Percentiles rank a stretch among this genome's conserved stretches.
Evolutionary conservation across 2,888 invertebrate genomes (phyloP).

Genomic region (Agrochola macilenta): DNA sequence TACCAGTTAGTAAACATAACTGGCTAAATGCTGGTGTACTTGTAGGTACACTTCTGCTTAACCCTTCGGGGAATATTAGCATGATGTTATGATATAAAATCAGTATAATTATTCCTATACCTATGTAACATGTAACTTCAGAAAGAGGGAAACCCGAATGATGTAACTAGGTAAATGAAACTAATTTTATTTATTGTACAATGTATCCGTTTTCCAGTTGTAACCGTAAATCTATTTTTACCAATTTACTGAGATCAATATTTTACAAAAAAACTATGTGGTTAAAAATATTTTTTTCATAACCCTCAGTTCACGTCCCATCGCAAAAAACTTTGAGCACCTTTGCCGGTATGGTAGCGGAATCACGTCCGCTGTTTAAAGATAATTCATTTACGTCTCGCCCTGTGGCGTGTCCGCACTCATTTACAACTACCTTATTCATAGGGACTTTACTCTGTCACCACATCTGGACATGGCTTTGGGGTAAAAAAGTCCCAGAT

Average conservation of each 20-base stretch:
- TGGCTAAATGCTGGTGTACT: background rate
- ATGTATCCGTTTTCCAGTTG: background rate
- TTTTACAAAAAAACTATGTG: no score
- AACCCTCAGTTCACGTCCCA: background rate
- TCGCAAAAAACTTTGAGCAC: conserved; percentile 71
- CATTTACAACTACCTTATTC: conserved; percentile 53
- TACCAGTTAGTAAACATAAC: background rate
- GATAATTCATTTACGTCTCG: conserved; percentile 84
- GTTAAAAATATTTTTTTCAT: background rate
- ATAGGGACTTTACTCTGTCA: conserved; percentile 47
- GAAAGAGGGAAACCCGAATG: background rate
- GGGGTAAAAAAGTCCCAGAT: background rate
- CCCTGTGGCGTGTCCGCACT: conserved; percentile 58
- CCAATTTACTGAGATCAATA: background rate
- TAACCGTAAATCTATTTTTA: background rate
- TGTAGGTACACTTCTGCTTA: background rate
- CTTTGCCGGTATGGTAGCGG: conserved; percentile 69
- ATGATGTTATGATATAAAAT: background rate
- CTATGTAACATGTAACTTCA: background rate
- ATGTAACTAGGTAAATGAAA: background rate
- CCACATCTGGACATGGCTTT: background rate
- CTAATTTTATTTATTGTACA: background rate
- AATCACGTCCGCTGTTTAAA: conserved; percentile 85
- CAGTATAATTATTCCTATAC: background rate
- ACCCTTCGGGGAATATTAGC: no score